Evolutionary conservation across 2,888 invertebrate genomes (phyloP), one percentile per base, ranked within the genome.

Genomic region (Trissolcus japonicus): DNA sequence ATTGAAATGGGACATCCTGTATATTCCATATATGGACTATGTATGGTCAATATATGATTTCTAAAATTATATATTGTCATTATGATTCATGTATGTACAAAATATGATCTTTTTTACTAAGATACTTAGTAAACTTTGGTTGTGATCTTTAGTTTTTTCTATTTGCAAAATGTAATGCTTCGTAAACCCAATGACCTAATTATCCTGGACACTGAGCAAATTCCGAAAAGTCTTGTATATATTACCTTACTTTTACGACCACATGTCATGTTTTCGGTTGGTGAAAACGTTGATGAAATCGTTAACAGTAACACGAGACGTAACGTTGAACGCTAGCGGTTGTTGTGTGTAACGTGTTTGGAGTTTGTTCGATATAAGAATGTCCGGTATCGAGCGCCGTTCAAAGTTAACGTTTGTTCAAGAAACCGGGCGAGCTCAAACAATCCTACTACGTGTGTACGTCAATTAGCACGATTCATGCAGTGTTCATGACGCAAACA

Each of bases 381-480:
- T 66, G 63, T 66, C 55, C 69, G 63, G 69, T 79, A 80, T 81
- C 69, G 82, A 83, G 80, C 82, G 82, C 79, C 79, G 78, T 40
- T 79, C 81, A 79, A 83, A 84, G 83, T 84, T 82, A 83, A 82
- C 82, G 82, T 81, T 81, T 80, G 68, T 80, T 80, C 76, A 78
- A 75, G 29, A 76, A 81, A 75, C 60, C 46, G 54, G 65, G 54
- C 35, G 16, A 53, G 53, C 14, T 29, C 56, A 51, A 46, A 76
- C 54, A 55, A 41, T 51, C n/a, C 29, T 46, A 54, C 51, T 65
- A 46, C 41, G 56, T 60, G 57, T 75, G 68, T 63, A 68, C 80
- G 81, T 79, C 82, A 84, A 85, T 86, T 84, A 84, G 83, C 82
- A 79, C 82, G 83, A 84, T 83, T 83, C 84, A 79, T 82, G 84